Evolutionary conservation across 2,888 invertebrate genomes (phyloP).

Genomic region (Troglohyphantes excavatus): DNA sequence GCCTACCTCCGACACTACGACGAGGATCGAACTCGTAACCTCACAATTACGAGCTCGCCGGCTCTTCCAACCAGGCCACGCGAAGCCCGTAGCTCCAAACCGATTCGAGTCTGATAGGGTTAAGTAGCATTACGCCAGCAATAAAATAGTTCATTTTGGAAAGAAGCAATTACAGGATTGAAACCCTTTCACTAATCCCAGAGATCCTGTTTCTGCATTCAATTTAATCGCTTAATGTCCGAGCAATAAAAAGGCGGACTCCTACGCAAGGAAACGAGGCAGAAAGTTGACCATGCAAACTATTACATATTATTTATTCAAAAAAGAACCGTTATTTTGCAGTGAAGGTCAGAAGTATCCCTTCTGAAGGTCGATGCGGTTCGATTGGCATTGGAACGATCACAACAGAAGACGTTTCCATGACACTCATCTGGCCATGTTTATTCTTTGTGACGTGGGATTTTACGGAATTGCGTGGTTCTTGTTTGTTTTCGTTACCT

Average conservation of each 20-base stretch:
- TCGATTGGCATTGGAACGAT: slow-evolving; percentile 45
- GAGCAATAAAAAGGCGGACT: slow-evolving; percentile 15
- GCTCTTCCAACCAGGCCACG: too few relatives aligned
- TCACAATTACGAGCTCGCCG: too few relatives aligned
- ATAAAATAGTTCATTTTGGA: neutral
- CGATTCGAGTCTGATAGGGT: too few relatives aligned
- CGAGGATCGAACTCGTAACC: too few relatives aligned
- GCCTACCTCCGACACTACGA: too few relatives aligned
- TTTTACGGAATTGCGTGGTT: neutral
- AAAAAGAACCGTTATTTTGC: slow-evolving; percentile 8
- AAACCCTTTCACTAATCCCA: neutral
- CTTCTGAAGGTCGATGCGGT: slow-evolving; percentile 54
- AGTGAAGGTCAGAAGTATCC: slow-evolving; percentile 46
- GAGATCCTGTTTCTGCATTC: neutral
- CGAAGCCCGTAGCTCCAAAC: too few relatives aligned
- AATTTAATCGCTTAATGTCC: slow-evolving; percentile 15
- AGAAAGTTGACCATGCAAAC: slow-evolving; percentile 41
- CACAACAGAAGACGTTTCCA: slow-evolving; percentile 67
- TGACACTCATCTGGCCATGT: slow-evolving; percentile 13
- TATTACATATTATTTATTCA: slow-evolving; percentile 61
- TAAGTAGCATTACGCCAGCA: neutral
- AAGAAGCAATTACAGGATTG: neutral
- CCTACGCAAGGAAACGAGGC: neutral
- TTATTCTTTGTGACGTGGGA: slow-evolving; percentile 15
- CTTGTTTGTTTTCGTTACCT: slow-evolving; percentile 58